Percentiles rank a stretch among this genome's conserved stretches.
phyloP scores from a whole-genome alignment of 2,797 vertebrate genomes.

The Tadarida brasiliensis region DNA sequence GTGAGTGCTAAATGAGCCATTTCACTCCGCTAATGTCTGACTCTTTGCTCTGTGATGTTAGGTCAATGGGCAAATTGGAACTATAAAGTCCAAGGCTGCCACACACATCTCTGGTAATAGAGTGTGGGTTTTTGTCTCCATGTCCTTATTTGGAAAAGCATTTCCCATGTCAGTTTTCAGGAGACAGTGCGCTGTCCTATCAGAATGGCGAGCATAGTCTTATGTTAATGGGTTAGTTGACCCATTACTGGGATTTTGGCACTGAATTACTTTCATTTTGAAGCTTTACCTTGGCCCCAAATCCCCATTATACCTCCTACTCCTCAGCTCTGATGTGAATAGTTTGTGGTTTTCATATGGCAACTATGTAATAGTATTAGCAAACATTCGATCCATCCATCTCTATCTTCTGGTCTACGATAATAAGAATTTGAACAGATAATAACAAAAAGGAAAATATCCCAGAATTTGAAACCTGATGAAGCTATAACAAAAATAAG shows the following conservation, averaged over 20 bases:
- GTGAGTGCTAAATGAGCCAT: slow-evolving; percentile 75
- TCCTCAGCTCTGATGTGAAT: background rate
- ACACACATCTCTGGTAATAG: slow-evolving; percentile 37
- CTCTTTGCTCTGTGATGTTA: slow-evolving; percentile 67
- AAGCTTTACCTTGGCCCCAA: background rate
- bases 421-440: slow-evolving; percentile 8
- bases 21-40: slow-evolving; percentile 70
- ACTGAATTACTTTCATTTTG: slow-evolving; percentile 34
- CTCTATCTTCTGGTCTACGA: background rate
- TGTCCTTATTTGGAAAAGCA: slow-evolving; percentile 5
- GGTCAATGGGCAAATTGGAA: slow-evolving; percentile 70
- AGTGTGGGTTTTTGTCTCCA: background rate
- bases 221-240: background rate
- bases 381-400: background rate
- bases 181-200: background rate
- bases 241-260: background rate
- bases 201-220: background rate
- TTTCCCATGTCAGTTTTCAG: background rate
- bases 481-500: background rate
- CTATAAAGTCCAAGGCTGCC: slow-evolving; percentile 47
- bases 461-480: background rate
- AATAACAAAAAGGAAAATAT: background rate
- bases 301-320: background rate
- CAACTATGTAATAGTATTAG: background rate
- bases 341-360: background rate